A percentile compares a stretch with the other conserved stretches of the same genome.
Evolutionary conservation across 2,888 invertebrate genomes (phyloP).

Genomic region (Cosmia pyralina): DNA sequence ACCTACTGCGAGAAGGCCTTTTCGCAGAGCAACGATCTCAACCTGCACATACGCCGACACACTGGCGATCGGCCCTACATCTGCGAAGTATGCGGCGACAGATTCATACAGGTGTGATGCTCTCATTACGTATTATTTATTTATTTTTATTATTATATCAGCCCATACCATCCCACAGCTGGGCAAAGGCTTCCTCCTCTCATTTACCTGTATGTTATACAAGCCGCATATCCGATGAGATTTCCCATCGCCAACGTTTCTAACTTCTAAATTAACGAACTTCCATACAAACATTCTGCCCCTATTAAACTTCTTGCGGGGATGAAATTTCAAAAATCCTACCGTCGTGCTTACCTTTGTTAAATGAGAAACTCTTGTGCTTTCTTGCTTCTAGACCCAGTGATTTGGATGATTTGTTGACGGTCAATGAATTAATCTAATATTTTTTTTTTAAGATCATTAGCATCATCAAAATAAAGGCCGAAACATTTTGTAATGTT

Average conservation of each 20-base stretch:
- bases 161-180: neutral
- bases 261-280: neutral
- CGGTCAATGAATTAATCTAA: neutral
- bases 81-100: conserved; percentile 92
- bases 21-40: conserved; percentile 93
- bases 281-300: neutral
- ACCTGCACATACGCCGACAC: conserved; percentile 92
- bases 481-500: neutral
- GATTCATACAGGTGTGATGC: conserved; percentile 91
- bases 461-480: neutral
- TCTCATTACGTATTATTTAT: neutral
- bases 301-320: neutral
- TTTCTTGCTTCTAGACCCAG: neutral
- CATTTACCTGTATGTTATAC: neutral
- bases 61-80: conserved; percentile 92
- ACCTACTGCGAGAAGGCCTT: conserved; percentile 90
- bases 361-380: neutral
- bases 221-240: neutral
- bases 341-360: neutral
- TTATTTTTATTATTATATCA: neutral
- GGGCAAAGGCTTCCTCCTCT: neutral
- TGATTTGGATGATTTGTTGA: neutral
- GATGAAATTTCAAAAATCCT: neutral
- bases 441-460: too few relatives aligned
- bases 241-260: neutral